Evolutionary conservation across 1,140 invertebrate genomes (phyloP), one percentile per base, ranked within the genome.

Genomic region (Medauroidea extradentata): DNA sequence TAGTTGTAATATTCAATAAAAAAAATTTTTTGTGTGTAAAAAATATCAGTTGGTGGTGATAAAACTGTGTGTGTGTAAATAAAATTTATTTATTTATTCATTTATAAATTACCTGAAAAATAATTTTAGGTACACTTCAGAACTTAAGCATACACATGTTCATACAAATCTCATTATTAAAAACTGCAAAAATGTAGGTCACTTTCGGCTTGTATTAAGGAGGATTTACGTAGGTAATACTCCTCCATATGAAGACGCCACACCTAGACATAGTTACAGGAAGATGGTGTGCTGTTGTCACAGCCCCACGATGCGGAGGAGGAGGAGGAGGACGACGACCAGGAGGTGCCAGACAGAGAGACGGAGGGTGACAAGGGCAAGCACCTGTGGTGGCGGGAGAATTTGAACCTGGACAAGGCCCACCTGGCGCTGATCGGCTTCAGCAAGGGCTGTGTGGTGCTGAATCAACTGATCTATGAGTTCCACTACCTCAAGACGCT

Each of bases 361-460:
- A 39, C 54, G n/a, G 48, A 27, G 2, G 59, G 43, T 16, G 59
- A 61, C 18, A 38, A 59, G 23, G 19, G 39, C 8, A 19, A 25
- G 5, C 48, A 2, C 9, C 8, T 74, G 21, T 78, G 77, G 76
- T 79, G 78, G 78, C 57, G 69, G 3, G 71, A 79, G 4, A 65
- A 67, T 23, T 56, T 76, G 43, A 69, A 74, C 41, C 68, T 83
- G 24, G 75, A 81, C 55, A 68, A 75, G 49, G 67, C 67, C 21
- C 70, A 77, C 53, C 71, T 90, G 57, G 81, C 76, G 48, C 70
- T 93, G 55, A 81, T 94, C 62, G 93, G 90, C 1, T 95, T 95
- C 72, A 94, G 91, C 73, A 95, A 95, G 81, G 93, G 93, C 41
- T 94, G 91, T 75, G 89, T 93, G 43, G 91, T 94, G 53, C 79